A percentile compares a stretch with the other conserved stretches of the same genome.
phyloP scores from a whole-genome alignment of 2,888 invertebrate species.

The Phengaris alcon region DNA sequence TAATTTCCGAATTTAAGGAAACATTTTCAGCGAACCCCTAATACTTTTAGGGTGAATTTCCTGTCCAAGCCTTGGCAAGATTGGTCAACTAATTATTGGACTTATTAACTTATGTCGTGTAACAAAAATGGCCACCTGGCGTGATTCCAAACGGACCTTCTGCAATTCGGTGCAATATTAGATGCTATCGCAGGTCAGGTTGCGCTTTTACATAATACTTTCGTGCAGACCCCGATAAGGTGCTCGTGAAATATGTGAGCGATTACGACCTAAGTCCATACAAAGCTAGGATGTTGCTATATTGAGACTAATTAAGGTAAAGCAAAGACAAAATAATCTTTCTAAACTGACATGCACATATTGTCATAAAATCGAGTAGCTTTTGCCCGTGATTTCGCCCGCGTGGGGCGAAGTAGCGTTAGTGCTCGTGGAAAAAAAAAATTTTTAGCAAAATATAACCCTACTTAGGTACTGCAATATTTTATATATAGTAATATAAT shows the following conservation, averaged over 20 bases:
- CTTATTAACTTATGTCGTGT: constrained; percentile 33
- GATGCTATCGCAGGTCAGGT: constrained; percentile 51
- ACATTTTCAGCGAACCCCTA: neutral
- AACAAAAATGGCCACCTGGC: constrained; percentile 41
- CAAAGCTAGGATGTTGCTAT: constrained; percentile 15
- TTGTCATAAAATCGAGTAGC: too few relatives aligned
- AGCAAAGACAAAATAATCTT: too few relatives aligned
- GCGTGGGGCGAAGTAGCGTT: too few relatives aligned
- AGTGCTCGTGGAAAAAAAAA: too few relatives aligned
- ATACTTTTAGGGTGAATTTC: constrained; percentile 2
- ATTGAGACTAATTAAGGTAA: neutral
- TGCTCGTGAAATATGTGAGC: constrained; percentile 46
- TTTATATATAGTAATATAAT: too few relatives aligned
- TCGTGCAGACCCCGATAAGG: constrained; percentile 50
- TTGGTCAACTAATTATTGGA: constrained; percentile 30
- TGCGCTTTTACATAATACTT: constrained; percentile 49
- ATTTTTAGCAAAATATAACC: too few relatives aligned
- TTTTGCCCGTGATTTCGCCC: too few relatives aligned
- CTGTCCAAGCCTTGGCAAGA: constrained; percentile 18
- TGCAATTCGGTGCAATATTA: constrained; percentile 44
- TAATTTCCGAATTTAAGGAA: neutral
- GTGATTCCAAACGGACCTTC: constrained; percentile 42
- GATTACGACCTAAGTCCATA: constrained; percentile 30
- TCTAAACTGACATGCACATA: too few relatives aligned
- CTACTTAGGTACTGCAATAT: too few relatives aligned